Evolutionary conservation across 1,140 invertebrate genomes (phyloP).

Genomic region (Saccostrea echinata): DNA sequence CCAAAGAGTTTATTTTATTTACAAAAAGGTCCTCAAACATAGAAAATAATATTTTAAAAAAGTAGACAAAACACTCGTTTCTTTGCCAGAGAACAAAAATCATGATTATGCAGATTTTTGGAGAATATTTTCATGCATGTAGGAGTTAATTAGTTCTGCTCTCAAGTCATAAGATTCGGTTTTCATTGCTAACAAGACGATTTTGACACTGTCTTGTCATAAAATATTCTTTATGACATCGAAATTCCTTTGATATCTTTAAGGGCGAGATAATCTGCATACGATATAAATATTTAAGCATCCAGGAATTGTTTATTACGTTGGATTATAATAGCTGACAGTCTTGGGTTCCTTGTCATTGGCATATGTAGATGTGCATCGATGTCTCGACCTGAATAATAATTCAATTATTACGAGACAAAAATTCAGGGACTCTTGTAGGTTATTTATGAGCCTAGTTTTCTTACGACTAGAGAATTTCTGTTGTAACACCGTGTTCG

Average conservation of each 20-base stretch:
- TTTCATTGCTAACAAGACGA: constrained; percentile 14
- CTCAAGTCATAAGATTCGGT: constrained; percentile 10
- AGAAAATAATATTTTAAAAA: too few species aligned
- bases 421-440: background rate
- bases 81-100: background rate
- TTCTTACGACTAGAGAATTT: background rate
- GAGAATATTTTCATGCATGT: background rate
- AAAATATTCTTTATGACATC: background rate
- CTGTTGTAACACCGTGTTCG: background rate
- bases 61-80: too few species aligned
- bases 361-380: background rate
- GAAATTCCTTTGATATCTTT: constrained; percentile 34
- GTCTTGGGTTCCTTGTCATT: background rate
- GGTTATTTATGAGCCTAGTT: background rate
- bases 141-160: constrained; percentile 19
- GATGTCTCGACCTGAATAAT: constrained; percentile 20
- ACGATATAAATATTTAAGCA: constrained; percentile 26
- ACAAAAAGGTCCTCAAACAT: background rate
- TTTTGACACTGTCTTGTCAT: background rate
- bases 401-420: constrained; percentile 30
- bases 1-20: background rate
- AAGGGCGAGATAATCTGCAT: constrained; percentile 26
- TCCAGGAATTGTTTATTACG: background rate
- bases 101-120: background rate
- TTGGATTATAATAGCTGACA: background rate